A percentile compares a stretch with the other conserved stretches of the same genome.
These are phyloP conservation scores for Melanocharis versteri DNA, from an alignment of 2,113 vertebrate species.

Conservation along the genomic window DNA sequence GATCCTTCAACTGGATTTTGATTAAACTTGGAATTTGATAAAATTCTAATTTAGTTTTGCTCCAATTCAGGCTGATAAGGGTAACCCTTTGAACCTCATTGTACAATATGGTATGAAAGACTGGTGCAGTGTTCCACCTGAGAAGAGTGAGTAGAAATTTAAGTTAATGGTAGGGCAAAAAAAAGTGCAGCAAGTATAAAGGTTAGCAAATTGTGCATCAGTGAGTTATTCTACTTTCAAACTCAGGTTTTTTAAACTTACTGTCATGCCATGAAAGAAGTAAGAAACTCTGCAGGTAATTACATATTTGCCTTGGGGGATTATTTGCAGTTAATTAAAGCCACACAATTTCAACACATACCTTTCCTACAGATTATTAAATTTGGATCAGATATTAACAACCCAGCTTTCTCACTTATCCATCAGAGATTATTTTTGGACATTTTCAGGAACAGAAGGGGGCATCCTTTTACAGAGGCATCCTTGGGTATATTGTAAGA, in stretches of 20 bases:
- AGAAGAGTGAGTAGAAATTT: not conserved
- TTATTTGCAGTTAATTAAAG: conserved; percentile 80
- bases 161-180: not conserved
- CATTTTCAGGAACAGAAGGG: conserved; percentile 4
- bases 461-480: not conserved
- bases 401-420: conserved; percentile 54
- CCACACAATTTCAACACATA: conserved; percentile 53
- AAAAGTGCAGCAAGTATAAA: conserved; percentile 13
- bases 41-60: not conserved
- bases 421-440: conserved; percentile 58
- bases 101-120: not conserved
- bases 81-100: not conserved
- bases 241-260: conserved; percentile 66
- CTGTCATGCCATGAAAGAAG: conserved; percentile 59
- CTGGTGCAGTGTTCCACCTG: not conserved
- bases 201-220: conserved; percentile 31
- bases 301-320: conserved; percentile 75
- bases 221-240: conserved; percentile 54
- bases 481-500: not conserved
- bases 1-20: not conserved
- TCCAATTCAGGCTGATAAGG: not conserved
- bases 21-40: not conserved
- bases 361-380: conserved; percentile 73
- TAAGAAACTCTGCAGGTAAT: conserved; percentile 71
- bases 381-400: conserved; percentile 71